Conservation (phyloP, 1,140 invertebrate species). For the Saccostrea echinata region DNA sequence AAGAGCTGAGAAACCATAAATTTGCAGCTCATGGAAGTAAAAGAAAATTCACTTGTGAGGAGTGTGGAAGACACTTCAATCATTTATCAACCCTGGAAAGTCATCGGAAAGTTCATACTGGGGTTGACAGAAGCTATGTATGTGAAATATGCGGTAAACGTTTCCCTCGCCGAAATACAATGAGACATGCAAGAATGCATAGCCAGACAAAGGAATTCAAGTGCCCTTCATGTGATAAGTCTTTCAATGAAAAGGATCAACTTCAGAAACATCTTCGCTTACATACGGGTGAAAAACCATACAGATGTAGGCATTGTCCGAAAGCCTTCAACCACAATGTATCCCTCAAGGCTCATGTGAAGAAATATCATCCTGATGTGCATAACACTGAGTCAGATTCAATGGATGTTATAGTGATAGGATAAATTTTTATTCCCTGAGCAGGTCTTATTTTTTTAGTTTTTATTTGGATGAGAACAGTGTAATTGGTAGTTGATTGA, state of each 20-base stretch:
- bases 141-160: neutral
- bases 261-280: neutral
- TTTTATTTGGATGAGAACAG: neutral
- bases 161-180: neutral
- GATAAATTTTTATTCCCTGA: neutral
- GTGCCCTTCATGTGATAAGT: neutral
- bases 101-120: neutral
- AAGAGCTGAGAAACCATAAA: neutral
- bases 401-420: neutral
- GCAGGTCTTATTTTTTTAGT: neutral
- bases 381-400: neutral
- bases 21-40: neutral
- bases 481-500: no score
- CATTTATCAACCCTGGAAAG: neutral
- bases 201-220: neutral
- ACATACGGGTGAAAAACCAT: slow-evolving; percentile 3
- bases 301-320: neutral
- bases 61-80: neutral
- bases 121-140: neutral
- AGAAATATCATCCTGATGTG: neutral
- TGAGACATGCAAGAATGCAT: neutral
- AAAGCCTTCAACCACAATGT: slow-evolving; percentile 13
- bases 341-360: neutral
- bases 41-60: neutral
- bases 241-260: neutral